Percentiles rank a stretch among this genome's conserved stretches.
These are phyloP conservation scores for Tetrax tetrax DNA, from an alignment of 2,113 vertebrate genomes.

Conservation along the genomic window DNA sequence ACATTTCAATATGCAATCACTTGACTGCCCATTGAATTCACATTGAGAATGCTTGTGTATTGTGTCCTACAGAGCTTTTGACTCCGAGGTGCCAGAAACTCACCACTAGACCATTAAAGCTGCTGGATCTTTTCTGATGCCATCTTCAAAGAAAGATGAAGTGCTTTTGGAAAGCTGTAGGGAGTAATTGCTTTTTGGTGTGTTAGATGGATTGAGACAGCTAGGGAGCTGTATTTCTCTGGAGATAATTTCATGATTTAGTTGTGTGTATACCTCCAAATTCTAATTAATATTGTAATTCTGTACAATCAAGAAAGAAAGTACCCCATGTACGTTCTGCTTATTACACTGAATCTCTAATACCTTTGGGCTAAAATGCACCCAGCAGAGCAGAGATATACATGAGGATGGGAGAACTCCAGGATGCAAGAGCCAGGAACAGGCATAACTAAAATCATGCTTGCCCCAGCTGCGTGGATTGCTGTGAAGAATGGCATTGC, in stretches of 20 bases:
- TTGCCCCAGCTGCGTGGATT: not conserved
- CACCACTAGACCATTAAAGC: constrained; percentile 5
- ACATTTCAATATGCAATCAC: not conserved
- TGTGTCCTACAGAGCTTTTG: not conserved
- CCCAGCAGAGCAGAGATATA: not conserved
- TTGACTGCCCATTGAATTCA: not conserved
- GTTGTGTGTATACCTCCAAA: not conserved
- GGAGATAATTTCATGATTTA: not conserved
- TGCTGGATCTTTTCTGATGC: constrained; percentile 8
- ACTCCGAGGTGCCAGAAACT: not conserved
- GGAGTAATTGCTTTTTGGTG: constrained; percentile 30
- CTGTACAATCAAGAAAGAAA: not conserved
- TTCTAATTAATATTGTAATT: not conserved
- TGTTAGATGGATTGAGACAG: not conserved
- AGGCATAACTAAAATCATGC: not conserved
- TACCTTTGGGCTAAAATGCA: not conserved
- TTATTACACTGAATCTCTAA: not conserved
- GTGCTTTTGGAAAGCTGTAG: not conserved
- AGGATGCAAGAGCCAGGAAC: not conserved
- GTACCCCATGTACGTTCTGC: not conserved
- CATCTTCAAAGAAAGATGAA: constrained; percentile 39
- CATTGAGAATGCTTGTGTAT: not conserved
- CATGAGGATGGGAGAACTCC: not conserved
- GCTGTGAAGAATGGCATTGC: not conserved
- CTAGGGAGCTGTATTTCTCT: not conserved